Evolutionary conservation across 2,113 vertebrate genomes (phyloP).

Genomic region (Melanocharis versteri): DNA sequence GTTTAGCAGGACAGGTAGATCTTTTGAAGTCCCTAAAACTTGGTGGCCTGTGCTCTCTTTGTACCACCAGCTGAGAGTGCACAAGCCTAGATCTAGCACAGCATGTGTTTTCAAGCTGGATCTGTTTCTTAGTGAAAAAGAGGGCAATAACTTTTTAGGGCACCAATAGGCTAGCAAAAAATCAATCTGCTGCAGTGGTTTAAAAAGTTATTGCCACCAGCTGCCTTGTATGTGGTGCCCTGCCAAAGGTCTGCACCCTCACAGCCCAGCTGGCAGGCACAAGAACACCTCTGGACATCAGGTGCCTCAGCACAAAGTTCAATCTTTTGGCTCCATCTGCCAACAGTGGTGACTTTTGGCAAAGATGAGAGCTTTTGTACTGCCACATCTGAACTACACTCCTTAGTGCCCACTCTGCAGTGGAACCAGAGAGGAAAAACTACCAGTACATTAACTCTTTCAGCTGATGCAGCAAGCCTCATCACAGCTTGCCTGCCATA

Average conservation of each 20-base stretch:
- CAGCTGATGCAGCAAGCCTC: background rate
- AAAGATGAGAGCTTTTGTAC: background rate
- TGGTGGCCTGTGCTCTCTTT: background rate
- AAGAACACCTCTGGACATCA: background rate
- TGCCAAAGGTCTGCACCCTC: background rate
- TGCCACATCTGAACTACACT: rapidly evolving
- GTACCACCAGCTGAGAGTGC: background rate
- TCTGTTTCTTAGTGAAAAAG: background rate
- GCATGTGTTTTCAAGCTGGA: background rate
- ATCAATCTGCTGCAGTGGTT: background rate
- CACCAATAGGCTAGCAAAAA: background rate
- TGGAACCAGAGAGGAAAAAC: background rate
- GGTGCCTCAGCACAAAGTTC: background rate
- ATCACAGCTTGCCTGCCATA: background rate
- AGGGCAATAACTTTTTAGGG: background rate
- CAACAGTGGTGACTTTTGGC: background rate
- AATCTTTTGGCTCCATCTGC: background rate
- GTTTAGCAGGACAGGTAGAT: background rate
- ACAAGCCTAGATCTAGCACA: background rate
- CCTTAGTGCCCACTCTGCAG: background rate
- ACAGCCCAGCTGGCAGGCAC: rapidly evolving
- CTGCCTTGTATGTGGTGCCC: rapidly evolving
- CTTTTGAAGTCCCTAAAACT: background rate
- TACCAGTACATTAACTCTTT: background rate
- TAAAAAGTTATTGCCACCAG: background rate